Evolutionary conservation across 2,797 vertebrate species (phyloP).

Genomic region (Pogoniulus pusillus): DNA sequence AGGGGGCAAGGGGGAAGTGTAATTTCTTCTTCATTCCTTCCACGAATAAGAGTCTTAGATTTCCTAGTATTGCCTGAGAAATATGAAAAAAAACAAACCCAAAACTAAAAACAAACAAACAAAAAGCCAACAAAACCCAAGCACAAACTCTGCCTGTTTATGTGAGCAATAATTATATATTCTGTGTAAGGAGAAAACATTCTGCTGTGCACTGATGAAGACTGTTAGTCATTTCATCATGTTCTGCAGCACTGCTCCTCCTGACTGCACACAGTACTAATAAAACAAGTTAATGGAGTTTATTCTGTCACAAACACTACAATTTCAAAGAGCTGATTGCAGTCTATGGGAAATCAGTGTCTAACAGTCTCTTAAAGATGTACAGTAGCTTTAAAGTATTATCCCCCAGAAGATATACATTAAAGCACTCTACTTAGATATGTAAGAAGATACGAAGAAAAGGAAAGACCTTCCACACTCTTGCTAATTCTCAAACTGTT

Average conservation of each 20-base stretch:
- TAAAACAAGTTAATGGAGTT: slow-evolving; percentile 82
- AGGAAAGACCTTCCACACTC: background rate
- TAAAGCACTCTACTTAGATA: slow-evolving; percentile 37
- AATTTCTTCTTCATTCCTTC: slow-evolving; percentile 62
- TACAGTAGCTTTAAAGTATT: slow-evolving; percentile 64
- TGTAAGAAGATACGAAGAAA: background rate
- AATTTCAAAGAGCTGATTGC: slow-evolving; percentile 73
- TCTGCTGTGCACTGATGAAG: slow-evolving; percentile 68
- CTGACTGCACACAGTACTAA: slow-evolving; percentile 75
- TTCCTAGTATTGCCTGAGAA: slow-evolving; percentile 35
- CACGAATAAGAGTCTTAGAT: slow-evolving; percentile 44
- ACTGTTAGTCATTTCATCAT: slow-evolving; percentile 77
- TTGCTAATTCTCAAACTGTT: background rate
- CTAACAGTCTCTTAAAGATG: slow-evolving; percentile 63
- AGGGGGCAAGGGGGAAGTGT: background rate
- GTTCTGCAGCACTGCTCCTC: slow-evolving; percentile 74
- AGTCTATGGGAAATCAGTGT: slow-evolving; percentile 68
- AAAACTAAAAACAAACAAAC: too few species aligned
- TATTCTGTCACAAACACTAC: slow-evolving; percentile 77
- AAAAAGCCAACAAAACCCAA: too few species aligned
- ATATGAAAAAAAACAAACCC: slow-evolving; percentile 33
- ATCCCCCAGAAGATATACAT: slow-evolving; percentile 35
- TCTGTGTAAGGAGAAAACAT: slow-evolving; percentile 70
- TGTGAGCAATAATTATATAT: slow-evolving; percentile 77
- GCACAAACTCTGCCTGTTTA: slow-evolving; percentile 56